Evolutionary conservation across 2,888 invertebrate species (phyloP), one percentile per base, ranked within the genome.

Genomic region (Mesochorus sp.): DNA sequence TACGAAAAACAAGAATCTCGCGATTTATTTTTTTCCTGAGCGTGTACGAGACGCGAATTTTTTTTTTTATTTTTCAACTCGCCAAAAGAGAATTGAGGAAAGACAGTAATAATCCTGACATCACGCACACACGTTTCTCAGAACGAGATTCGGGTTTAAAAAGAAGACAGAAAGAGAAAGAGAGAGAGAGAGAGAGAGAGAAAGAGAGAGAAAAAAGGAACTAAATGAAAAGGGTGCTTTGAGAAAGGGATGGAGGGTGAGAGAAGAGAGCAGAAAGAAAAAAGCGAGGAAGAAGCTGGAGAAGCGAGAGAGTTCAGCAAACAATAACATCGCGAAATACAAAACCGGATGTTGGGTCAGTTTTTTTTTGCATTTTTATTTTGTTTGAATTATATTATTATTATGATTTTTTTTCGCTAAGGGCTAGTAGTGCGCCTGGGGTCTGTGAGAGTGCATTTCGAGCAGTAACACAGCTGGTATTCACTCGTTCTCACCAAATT

Each of bases 291-390:
- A n/a, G n/a, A n/a, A n/a, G n/a, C n/a, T n/a, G n/a, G n/a, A n/a
- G n/a, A 74, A 72, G 77, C 55, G 72, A 75, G 61, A 47, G 68
- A 51, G 31, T 24, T 68, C 70, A 72, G 57, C 75, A 59, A 76
- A 84, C 80, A 83, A 84, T 84, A 82, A 84, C 81, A 82, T 83
- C 81, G 76, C 64, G 64, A 67, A 73, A 70, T 79, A 77, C 70
- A 31, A 47, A 66, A 51, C 74, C 80, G 77, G 79, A 81, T 80
- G 71, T 37, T 44, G 57, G 75, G 31, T 59, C 59, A 10, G 59
- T 64, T 55, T 76, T 44, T 47, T 53, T 53, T 53, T 21, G 55
- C 42, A n/a, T 28, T 19, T 1, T 55, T 26, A 31, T 68, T 26
- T 47, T 49, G 34, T 57, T 3, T 42, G 47, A 17, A 55, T 37